Conservation (phyloP, 1,140 invertebrate genomes). For the Hyphantria cunea region DNA sequence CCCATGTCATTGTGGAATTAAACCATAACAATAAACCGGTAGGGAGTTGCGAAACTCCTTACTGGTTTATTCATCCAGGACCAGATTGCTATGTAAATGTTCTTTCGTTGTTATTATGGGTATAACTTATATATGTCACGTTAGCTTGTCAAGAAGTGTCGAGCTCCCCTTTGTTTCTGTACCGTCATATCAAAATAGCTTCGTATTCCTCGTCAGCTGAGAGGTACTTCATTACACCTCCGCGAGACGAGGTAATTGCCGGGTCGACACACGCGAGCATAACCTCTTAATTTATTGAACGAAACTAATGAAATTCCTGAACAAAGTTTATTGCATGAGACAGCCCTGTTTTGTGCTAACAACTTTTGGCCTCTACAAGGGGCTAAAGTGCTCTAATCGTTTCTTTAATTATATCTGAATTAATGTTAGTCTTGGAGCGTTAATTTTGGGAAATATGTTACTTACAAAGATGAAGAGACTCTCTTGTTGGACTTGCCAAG, state of each 20-base stretch:
- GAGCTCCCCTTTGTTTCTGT: too few species aligned
- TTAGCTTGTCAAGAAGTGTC: too few species aligned
- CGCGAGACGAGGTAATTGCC: conserved; percentile 74
- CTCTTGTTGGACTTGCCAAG: background rate
- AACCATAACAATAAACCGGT: too few species aligned
- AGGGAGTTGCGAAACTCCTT: too few species aligned
- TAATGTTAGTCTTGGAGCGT: conserved; percentile 45
- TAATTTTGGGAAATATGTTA: conserved; percentile 22
- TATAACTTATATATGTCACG: too few species aligned
- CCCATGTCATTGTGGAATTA: too few species aligned
- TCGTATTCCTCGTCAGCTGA: conserved; percentile 45
- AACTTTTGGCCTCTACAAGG: conserved; percentile 64
- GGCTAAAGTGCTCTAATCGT: conserved; percentile 61
- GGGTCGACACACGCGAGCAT: conserved; percentile 77
- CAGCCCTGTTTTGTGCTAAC: conserved; percentile 69
- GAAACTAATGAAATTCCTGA: conserved; percentile 81
- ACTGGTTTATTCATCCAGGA: too few species aligned
- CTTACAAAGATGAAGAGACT: background rate
- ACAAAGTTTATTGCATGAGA: conserved; percentile 73
- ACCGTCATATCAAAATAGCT: conserved; percentile 36
- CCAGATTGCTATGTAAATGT: too few species aligned
- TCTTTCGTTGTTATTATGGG: too few species aligned
- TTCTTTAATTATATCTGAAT: conserved; percentile 78
- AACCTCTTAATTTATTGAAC: conserved; percentile 81
- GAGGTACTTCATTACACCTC: conserved; percentile 72